These are phyloP conservation scores for Osmerus eperlanus DNA, from an alignment of 2,113 vertebrate species.

Conservation along the genomic window DNA sequence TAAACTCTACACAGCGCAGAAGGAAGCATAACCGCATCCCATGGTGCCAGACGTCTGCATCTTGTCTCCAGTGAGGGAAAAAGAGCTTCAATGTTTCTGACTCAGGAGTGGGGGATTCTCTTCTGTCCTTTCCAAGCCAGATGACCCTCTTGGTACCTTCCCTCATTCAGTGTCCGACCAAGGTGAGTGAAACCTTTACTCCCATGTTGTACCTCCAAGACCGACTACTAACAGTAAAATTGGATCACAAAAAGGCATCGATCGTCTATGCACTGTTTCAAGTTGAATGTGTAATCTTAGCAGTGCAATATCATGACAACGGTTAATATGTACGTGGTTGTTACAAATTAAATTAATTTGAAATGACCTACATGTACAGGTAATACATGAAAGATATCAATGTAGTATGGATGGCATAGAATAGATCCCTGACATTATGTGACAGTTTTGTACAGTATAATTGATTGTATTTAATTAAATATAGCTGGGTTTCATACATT, in stretches of 20 bases:
- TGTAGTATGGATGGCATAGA: conserved; percentile 12
- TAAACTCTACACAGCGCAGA: conserved; percentile 50
- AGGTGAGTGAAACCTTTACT: conserved; percentile 59
- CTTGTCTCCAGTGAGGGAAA: conserved; percentile 31
- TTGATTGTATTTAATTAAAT: conserved; percentile 36
- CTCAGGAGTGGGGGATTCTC: conserved; percentile 67
- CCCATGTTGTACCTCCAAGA: background rate
- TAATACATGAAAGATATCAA: too few species aligned
- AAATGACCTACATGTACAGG: too few species aligned
- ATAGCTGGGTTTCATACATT: conserved; percentile 56
- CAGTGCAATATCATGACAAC: too few species aligned
- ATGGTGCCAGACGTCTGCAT: conserved; percentile 20
- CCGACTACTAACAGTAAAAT: background rate
- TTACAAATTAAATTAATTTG: too few species aligned
- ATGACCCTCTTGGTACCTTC: conserved; percentile 70
- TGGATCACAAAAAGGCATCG: background rate
- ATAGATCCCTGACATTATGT: conserved; percentile 43
- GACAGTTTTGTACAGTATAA: conserved; percentile 46
- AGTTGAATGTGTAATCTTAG: too few species aligned
- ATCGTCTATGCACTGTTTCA: too few species aligned
- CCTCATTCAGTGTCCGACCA: conserved; percentile 69
- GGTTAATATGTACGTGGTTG: too few species aligned
- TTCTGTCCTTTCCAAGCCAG: conserved; percentile 72
- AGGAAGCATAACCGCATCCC: conserved; percentile 41
- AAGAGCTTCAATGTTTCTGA: conserved; percentile 70